Percentiles rank a stretch among this genome's conserved stretches.
Evolutionary conservation across 2,797 vertebrate genomes (phyloP).

Genomic region (Tympanoctomys barrerae): DNA sequence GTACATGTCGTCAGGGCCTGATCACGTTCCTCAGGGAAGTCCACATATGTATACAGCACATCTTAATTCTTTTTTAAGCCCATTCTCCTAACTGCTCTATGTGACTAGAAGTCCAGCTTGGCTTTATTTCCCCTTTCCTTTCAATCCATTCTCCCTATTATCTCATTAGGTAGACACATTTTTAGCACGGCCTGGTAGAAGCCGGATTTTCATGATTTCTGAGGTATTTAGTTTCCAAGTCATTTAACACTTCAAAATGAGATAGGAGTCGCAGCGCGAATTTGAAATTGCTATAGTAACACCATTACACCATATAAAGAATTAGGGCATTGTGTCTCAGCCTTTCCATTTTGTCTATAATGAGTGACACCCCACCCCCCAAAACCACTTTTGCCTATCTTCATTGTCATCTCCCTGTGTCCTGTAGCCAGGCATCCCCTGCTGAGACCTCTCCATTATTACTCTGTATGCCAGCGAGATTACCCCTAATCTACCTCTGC

Average conservation of each 20-base stretch:
- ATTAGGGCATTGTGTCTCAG: background rate
- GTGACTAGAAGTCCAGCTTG: background rate
- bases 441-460: slow-evolving; percentile 27
- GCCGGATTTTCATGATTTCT: slow-evolving; percentile 18
- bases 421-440: background rate
- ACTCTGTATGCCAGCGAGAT: slow-evolving; percentile 24
- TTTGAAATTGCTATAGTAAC: slow-evolving; percentile 39
- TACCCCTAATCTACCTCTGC: slow-evolving; percentile 46
- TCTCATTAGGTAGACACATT: background rate
- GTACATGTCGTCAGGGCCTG: background rate
- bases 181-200: background rate
- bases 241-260: slow-evolving; percentile 65
- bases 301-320: background rate
- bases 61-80: background rate
- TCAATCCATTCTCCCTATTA: background rate
- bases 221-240: slow-evolving; percentile 54
- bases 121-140: slow-evolving; percentile 28
- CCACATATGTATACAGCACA: background rate
- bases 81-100: background rate
- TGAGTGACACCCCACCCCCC: background rate
- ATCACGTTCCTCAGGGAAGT: background rate
- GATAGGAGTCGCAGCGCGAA: slow-evolving; percentile 23
- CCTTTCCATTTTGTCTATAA: background rate
- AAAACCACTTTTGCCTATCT: background rate
- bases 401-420: slow-evolving; percentile 6